Evolutionary conservation across 92 coral and sea anemone genomes (phyloP).

Genomic region (Umimayanthus chanpuru): DNA sequence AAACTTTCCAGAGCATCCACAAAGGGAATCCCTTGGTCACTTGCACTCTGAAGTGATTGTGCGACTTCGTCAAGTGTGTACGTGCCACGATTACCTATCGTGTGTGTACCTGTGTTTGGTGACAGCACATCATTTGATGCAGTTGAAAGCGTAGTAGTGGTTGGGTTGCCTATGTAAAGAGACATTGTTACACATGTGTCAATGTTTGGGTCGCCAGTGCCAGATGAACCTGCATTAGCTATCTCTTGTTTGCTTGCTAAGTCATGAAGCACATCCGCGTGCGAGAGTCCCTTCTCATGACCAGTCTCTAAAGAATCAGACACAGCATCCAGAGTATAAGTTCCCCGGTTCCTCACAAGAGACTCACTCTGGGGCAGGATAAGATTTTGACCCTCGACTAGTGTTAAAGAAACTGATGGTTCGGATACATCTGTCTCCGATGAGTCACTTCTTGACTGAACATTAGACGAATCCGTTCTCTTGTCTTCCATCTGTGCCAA

Average conservation of each 20-base stretch:
- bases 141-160: background rate
- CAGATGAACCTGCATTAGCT: background rate
- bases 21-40: constrained; percentile 69
- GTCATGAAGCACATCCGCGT: constrained; percentile 31
- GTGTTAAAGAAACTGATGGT: background rate
- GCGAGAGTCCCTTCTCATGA: constrained; percentile 51
- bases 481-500: constrained; percentile 44
- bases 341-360: constrained; percentile 3
- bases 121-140: constrained; percentile 2
- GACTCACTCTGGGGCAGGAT: background rate
- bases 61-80: constrained; percentile 77
- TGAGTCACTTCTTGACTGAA: background rate
- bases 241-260: constrained; percentile 27
- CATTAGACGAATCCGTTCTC: background rate
- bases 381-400: background rate
- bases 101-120: background rate
- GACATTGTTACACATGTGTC: constrained; percentile 8
- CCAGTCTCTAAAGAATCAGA: constrained; percentile 56
- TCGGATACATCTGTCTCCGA: background rate
- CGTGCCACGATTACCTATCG: constrained; percentile 56
- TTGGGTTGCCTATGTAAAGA: background rate
- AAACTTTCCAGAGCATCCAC: constrained; percentile 65
- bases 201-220: background rate
- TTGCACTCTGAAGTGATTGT: constrained; percentile 63
- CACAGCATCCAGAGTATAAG: constrained; percentile 41